phyloP scores from a whole-genome alignment of 2,888 invertebrate genomes.

The Junonia oenone region DNA sequence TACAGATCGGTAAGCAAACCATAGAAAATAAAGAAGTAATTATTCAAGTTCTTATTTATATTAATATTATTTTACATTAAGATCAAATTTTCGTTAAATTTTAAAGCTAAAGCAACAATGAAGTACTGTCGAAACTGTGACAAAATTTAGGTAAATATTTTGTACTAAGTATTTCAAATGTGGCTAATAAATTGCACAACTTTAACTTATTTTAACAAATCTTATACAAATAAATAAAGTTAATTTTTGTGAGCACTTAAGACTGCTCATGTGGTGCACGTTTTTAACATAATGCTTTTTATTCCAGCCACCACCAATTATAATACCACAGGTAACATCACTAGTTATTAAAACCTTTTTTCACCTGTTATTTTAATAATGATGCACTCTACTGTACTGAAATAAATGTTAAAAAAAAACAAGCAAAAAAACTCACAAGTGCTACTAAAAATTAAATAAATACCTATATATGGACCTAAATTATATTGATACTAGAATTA shows the following conservation, averaged over 20 bases:
- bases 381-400: no score
- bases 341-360: no score
- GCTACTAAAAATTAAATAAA: no score
- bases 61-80: background rate
- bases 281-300: background rate
- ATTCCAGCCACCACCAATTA: conserved; percentile 7
- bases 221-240: background rate
- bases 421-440: no score
- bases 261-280: background rate
- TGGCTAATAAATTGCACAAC: conserved; percentile 2
- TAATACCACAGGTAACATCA: conserved; percentile 6
- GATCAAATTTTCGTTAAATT: background rate
- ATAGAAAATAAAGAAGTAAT: conserved; percentile 1
- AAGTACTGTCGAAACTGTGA: background rate
- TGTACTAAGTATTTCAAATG: background rate
- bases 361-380: no score
- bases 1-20: conserved; percentile 20
- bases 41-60: background rate
- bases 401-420: no score
- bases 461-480: no score
- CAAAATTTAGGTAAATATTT: background rate
- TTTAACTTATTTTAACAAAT: background rate
- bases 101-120: background rate
- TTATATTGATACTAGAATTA: no score
- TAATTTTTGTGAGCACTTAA: no score